phyloP scores from a whole-genome alignment of 1,140 invertebrate genomes.

The Eriosoma lanigerum region DNA sequence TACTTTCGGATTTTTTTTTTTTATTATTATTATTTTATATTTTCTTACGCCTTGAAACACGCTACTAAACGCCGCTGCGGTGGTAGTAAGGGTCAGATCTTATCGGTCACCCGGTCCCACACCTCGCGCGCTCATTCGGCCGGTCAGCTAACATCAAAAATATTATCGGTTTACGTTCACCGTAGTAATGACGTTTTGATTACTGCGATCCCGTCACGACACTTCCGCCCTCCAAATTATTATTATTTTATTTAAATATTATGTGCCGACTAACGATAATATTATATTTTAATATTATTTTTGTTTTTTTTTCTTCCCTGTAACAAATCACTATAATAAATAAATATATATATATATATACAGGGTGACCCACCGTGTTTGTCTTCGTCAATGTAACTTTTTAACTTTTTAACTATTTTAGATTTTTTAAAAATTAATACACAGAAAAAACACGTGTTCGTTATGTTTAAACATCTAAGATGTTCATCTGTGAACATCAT shows the following conservation, averaged over 20 bases:
- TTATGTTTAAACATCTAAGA: too few species aligned
- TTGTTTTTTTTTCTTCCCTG: too few species aligned
- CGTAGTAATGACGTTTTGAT: constrained; percentile 43
- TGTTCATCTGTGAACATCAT: too few species aligned
- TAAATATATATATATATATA: too few species aligned
- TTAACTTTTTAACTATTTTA: too few species aligned
- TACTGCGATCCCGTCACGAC: constrained; percentile 28
- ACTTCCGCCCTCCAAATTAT: neutral
- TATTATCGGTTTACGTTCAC: constrained; percentile 14
- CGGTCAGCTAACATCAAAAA: constrained; percentile 17
- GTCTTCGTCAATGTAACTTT: too few species aligned
- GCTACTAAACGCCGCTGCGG: neutral
- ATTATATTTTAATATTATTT: too few species aligned
- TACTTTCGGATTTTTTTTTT: neutral
- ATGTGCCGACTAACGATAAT: neutral
- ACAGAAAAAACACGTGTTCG: too few species aligned
- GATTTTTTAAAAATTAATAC: too few species aligned
- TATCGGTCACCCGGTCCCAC: constrained; percentile 12
- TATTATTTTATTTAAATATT: neutral
- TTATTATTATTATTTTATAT: neutral
- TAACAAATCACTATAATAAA: too few species aligned
- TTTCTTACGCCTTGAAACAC: neutral
- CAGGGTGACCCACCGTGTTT: too few species aligned
- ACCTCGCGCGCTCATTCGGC: neutral
- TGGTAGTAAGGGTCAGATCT: constrained; percentile 26